Evolutionary conservation across 2,888 invertebrate genomes (phyloP).

Genomic region (Clistopyga incitator): DNA sequence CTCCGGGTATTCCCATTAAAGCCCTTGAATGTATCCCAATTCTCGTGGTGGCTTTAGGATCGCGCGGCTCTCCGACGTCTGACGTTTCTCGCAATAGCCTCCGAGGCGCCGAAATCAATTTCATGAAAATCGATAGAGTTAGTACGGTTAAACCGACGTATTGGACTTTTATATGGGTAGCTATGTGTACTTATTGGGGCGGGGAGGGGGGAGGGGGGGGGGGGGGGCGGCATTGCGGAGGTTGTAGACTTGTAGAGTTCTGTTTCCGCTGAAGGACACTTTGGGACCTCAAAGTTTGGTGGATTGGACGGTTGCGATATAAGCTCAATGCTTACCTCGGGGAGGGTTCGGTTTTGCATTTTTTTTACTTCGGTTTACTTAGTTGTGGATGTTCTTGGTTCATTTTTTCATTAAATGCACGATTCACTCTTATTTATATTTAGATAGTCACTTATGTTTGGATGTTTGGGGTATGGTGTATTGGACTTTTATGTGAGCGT

Average conservation of each 20-base stretch:
- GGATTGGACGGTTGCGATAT: too few relatives aligned
- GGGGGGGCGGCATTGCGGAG: too few relatives aligned
- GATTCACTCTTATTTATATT: too few relatives aligned
- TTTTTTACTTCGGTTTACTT: too few relatives aligned
- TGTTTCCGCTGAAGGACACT: constrained; percentile 30
- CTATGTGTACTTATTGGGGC: constrained; percentile 11
- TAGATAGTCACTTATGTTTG: too few relatives aligned
- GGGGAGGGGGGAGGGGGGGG: too few relatives aligned
- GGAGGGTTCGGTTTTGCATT: too few relatives aligned
- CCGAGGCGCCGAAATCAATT: constrained; percentile 60
- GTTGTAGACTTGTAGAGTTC: neutral
- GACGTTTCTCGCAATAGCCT: constrained; percentile 30
- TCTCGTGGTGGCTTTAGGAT: neutral
- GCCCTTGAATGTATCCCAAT: constrained; percentile 13
- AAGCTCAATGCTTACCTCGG: too few relatives aligned
- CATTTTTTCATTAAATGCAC: too few relatives aligned
- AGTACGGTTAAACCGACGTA: constrained; percentile 37
- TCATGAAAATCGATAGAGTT: constrained; percentile 56
- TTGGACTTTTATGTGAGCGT: too few relatives aligned
- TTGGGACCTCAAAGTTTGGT: constrained; percentile 18
- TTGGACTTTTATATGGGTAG: constrained; percentile 13
- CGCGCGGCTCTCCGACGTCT: constrained; percentile 6
- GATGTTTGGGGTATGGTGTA: too few relatives aligned
- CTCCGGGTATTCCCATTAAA: constrained; percentile 26
- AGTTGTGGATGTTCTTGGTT: too few relatives aligned